Percentiles rank a stretch among this genome's conserved stretches.
These are phyloP conservation scores for Ardeotis arabs DNA, from an alignment of 2,113 vertebrate genomes.

Conservation along the genomic window DNA sequence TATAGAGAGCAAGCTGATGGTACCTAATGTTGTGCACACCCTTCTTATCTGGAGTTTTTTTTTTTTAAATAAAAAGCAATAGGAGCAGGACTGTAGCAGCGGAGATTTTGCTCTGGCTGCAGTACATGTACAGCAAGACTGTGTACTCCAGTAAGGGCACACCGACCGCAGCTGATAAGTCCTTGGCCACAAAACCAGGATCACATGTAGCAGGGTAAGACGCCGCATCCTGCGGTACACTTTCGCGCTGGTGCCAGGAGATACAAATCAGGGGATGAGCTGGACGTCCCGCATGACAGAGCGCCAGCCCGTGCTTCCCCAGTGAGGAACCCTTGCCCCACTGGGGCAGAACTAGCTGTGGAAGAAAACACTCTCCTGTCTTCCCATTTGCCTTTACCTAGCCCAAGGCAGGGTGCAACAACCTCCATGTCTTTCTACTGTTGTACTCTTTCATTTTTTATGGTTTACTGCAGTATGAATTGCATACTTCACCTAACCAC, in stretches of 20 bases:
- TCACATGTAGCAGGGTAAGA: neutral
- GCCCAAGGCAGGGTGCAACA: neutral
- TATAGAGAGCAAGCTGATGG: neutral
- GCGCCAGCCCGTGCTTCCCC: neutral
- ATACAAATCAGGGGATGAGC: neutral
- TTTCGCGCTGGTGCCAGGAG: accelerated
- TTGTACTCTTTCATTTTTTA: neutral
- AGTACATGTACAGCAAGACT: neutral
- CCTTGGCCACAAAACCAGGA: neutral
- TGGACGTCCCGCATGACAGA: neutral
- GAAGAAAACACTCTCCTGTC: neutral
- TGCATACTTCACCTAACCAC: neutral
- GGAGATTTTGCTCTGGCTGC: neutral
- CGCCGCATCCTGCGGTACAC: neutral
- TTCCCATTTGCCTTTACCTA: neutral
- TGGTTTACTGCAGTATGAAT: neutral
- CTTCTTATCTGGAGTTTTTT: neutral
- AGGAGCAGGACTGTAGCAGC: neutral
- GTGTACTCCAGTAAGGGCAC: neutral
- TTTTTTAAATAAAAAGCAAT: neutral
- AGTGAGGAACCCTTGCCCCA: neutral
- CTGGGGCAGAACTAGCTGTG: neutral
- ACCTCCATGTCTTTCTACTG: neutral
- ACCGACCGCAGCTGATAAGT: neutral
- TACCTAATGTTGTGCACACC: neutral